Evolutionary conservation across 1,140 invertebrate species (phyloP).

Genomic region (Pseudomyrmex gracilis): DNA sequence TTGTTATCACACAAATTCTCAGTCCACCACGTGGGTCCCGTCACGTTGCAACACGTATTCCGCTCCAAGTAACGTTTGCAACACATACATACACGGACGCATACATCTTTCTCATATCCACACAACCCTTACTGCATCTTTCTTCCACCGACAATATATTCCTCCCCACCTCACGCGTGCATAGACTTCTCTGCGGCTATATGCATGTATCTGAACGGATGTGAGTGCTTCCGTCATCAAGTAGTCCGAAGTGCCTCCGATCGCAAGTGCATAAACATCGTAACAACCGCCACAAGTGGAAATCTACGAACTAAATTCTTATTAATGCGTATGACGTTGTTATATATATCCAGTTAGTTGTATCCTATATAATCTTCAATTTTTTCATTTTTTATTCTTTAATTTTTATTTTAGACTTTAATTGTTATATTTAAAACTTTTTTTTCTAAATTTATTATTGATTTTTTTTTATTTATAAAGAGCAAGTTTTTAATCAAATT

Average conservation of each 20-base stretch:
- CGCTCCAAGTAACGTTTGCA: conserved; percentile 55
- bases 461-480: too few relatives aligned
- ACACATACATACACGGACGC: background rate
- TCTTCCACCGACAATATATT: background rate
- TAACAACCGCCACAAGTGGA: conserved; percentile 21
- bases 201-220: conserved; percentile 13
- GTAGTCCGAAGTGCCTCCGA: conserved; percentile 45
- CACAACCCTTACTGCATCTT: conserved; percentile 21
- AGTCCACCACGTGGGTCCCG: conserved; percentile 13
- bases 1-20: conserved; percentile 55
- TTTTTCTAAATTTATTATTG: too few relatives aligned
- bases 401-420: too few relatives aligned
- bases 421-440: too few relatives aligned
- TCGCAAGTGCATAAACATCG: conserved; percentile 28
- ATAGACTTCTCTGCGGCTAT: background rate
- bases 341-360: too few relatives aligned
- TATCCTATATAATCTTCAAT: too few relatives aligned
- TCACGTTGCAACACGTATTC: conserved; percentile 25
- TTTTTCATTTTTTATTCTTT: too few relatives aligned
- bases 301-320: conserved; percentile 12
- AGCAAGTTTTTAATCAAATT: too few relatives aligned
- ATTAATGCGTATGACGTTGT: conserved; percentile 1
- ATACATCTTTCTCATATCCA: conserved; percentile 7
- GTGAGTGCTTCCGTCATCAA: conserved; percentile 40
- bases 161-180: conserved; percentile 6